Conservation (phyloP, 2,888 invertebrate species). For the Cecidostiba fungosa region DNA sequence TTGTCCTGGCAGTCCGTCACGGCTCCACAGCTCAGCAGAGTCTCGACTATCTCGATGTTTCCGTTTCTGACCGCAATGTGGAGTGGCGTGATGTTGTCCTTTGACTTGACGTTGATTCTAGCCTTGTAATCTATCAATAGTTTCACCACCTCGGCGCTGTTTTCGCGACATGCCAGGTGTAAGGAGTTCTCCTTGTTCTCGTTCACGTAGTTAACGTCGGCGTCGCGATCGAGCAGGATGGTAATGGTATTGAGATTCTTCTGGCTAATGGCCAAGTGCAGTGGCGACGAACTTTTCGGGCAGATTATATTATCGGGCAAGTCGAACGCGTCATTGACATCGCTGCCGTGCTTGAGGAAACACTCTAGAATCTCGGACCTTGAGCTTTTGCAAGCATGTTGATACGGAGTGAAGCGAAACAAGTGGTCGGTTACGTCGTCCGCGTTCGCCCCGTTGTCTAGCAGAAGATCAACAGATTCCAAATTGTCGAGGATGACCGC, state of each 20-base stretch:
- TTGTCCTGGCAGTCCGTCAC: background rate
- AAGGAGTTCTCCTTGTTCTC: background rate
- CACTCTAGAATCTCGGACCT: conserved; percentile 1
- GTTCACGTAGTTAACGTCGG: conserved; percentile 12
- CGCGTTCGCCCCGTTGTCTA: background rate
- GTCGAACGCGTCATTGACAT: background rate
- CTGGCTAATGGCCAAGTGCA: conserved; percentile 32
- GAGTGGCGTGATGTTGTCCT: conserved; percentile 29
- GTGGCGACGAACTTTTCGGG: background rate
- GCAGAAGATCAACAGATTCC: background rate
- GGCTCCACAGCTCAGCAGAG: background rate
- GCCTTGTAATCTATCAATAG: background rate
- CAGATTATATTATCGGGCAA: conserved; percentile 9
- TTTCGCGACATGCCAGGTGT: conserved; percentile 34
- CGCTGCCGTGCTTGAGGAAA: conserved; percentile 25
- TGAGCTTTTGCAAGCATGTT: conserved; percentile 25
- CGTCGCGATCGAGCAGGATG: conserved; percentile 10
- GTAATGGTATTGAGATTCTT: background rate
- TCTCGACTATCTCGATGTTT: conserved; percentile 1
- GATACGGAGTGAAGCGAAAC: conserved; percentile 24
- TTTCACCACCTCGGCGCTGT: background rate
- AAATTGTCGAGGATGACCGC: conserved; percentile 16
- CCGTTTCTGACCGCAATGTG: conserved; percentile 28
- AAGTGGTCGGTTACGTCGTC: background rate
- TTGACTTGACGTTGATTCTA: background rate